Percentiles rank a stretch among this genome's conserved stretches.
phyloP scores from a whole-genome alignment of 2,113 vertebrate genomes.

The Synodontis membranacea region DNA sequence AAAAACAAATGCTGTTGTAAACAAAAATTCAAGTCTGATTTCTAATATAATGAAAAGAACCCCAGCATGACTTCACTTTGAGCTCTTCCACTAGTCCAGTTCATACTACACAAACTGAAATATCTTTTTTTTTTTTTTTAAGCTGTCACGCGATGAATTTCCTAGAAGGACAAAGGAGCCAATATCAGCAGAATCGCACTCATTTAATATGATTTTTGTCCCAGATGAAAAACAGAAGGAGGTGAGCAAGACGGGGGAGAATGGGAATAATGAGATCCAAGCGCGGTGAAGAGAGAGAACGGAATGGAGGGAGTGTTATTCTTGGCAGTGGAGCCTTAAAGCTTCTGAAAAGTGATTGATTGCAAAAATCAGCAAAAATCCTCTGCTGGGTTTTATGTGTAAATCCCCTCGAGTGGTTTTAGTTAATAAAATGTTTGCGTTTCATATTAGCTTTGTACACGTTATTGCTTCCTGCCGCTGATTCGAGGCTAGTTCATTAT shows the following conservation, averaged over 20 bases:
- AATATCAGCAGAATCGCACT: neutral
- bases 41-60: neutral
- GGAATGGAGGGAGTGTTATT: constrained; percentile 67
- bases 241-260: constrained; percentile 50
- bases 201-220: neutral
- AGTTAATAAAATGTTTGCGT: constrained; percentile 66
- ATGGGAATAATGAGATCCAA: constrained; percentile 26
- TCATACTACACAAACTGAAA: neutral
- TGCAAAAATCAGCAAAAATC: constrained; percentile 55
- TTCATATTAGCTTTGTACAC: constrained; percentile 63
- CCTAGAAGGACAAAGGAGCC: neutral
- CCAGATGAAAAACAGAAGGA: constrained; percentile 51
- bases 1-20: neutral
- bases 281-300: constrained; percentile 38
- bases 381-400: constrained; percentile 48
- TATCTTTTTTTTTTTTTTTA: neutral
- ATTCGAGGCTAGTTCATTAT: constrained; percentile 58
- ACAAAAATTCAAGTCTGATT: neutral
- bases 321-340: constrained; percentile 61
- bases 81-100: neutral
- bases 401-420: constrained; percentile 60
- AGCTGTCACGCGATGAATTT: neutral
- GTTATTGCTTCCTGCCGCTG: constrained; percentile 56
- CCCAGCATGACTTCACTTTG: neutral
- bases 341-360: constrained; percentile 66